Evolutionary conservation across 2,113 vertebrate species (phyloP).

Genomic region (Barbus barbus): DNA sequence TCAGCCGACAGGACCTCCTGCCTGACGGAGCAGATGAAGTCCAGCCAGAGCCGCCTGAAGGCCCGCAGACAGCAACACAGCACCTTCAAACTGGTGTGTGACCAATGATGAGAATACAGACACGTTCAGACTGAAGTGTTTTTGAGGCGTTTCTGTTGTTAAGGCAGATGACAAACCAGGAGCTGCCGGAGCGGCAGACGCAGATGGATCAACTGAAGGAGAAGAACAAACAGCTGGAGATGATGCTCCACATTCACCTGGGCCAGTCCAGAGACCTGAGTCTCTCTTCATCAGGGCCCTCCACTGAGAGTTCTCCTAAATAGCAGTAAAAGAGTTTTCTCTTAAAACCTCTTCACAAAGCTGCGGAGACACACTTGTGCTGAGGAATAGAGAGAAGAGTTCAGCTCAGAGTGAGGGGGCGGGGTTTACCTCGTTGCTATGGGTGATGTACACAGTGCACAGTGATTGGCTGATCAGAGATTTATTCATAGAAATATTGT

Average conservation of each 20-base stretch:
- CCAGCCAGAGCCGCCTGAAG: conserved; percentile 63
- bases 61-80: conserved; percentile 67
- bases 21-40: conserved; percentile 70
- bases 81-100: conserved; percentile 59
- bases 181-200: conserved; percentile 72
- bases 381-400: too few species aligned
- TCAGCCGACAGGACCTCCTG: conserved; percentile 71
- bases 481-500: too few species aligned
- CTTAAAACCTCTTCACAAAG: too few species aligned
- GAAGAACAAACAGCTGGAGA: conserved; percentile 69
- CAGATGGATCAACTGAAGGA: conserved; percentile 66
- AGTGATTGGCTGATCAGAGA: too few species aligned
- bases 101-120: background rate
- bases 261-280: conserved; percentile 63
- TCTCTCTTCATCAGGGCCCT: too few species aligned
- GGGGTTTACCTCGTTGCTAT: too few species aligned
- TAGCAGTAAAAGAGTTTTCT: too few species aligned
- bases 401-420: too few species aligned
- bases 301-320: too few species aligned
- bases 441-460: too few species aligned
- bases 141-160: conserved; percentile 21
- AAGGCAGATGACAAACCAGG: conserved; percentile 66
- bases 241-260: conserved; percentile 61
- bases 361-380: too few species aligned
- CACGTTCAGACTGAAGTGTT: background rate